Percentiles rank a stretch among this genome's conserved stretches.
phyloP scores from a whole-genome alignment of 2,797 vertebrate genomes.

The Numenius phaeopus region DNA sequence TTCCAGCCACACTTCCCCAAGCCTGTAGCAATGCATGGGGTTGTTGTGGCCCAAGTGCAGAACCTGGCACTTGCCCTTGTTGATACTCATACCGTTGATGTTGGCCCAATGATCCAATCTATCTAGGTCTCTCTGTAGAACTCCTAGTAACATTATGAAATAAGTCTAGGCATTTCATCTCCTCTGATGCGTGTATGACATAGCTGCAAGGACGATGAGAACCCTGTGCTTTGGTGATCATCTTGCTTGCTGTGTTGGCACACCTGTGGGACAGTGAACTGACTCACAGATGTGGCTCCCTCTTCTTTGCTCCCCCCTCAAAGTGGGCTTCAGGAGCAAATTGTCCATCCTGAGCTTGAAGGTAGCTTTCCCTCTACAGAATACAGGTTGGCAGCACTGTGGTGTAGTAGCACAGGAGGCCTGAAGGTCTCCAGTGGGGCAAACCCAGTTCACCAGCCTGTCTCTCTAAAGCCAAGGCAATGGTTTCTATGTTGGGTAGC shows the following conservation, averaged over 20 bases:
- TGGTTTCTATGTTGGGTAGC: background rate
- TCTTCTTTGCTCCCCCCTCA: no score
- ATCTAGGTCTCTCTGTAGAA: no score
- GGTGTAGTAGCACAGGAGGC: background rate
- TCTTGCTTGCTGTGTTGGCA: background rate
- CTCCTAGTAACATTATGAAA: background rate
- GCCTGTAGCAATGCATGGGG: no score
- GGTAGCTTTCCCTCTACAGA: rapidly evolving
- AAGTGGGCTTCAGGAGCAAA: background rate
- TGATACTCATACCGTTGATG: no score
- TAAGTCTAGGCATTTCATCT: background rate
- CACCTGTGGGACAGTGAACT: background rate
- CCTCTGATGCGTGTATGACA: rapidly evolving
- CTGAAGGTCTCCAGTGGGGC: background rate
- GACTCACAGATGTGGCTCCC: background rate
- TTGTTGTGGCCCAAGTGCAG: no score
- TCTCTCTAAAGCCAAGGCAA: background rate
- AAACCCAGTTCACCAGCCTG: background rate
- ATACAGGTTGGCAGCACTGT: background rate
- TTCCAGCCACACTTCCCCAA: no score
- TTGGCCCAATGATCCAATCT: no score
- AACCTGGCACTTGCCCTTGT: no score
- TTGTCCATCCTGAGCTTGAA: background rate
- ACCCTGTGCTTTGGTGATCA: background rate
- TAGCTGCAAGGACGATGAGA: background rate